phyloP scores from a whole-genome alignment of 2,888 invertebrate species.

The Eristalis intricaria region DNA sequence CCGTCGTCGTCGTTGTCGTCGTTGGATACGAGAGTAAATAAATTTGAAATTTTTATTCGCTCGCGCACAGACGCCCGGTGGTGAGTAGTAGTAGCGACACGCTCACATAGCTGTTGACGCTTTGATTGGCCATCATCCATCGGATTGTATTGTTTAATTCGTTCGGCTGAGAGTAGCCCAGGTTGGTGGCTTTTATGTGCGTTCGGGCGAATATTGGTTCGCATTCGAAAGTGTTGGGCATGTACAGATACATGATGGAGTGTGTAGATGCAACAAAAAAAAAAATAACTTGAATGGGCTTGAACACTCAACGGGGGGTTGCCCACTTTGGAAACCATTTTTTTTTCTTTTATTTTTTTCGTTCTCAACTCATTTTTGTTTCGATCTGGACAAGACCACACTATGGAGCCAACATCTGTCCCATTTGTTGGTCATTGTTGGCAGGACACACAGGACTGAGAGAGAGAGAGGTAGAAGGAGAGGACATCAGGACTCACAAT shows the following conservation, averaged over 20 bases:
- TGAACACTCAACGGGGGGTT: slow-evolving; percentile 47
- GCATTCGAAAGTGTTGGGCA: slow-evolving; percentile 61
- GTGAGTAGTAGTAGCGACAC: slow-evolving; percentile 59
- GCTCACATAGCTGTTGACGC: slow-evolving; percentile 69
- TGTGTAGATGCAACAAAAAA: background rate
- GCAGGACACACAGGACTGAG: background rate
- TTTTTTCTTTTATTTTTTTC: slow-evolving; percentile 55
- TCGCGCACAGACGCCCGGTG: slow-evolving; percentile 59
- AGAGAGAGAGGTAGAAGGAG: background rate
- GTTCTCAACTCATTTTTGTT: slow-evolving; percentile 2
- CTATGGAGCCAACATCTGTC: slow-evolving; percentile 55
- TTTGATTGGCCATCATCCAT: slow-evolving; percentile 69
- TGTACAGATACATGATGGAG: background rate
- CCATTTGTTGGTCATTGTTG: slow-evolving; percentile 41
- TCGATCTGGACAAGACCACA: slow-evolving; percentile 6
- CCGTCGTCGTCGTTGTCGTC: background rate
- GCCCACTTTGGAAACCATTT: slow-evolving; percentile 61
- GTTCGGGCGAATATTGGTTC: slow-evolving; percentile 54
- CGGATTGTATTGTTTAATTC: slow-evolving; percentile 70
- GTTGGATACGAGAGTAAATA: slow-evolving; percentile 70
- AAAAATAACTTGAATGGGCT: slow-evolving; percentile 43
- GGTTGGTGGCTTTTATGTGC: slow-evolving; percentile 67
- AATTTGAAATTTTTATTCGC: slow-evolving; percentile 71
- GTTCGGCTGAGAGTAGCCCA: slow-evolving; percentile 52
- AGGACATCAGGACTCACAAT: background rate